Percentiles rank a stretch among this genome's conserved stretches.
Conservation (phyloP, 2,113 vertebrate genomes). For the Spermophilus dauricus region DNA sequence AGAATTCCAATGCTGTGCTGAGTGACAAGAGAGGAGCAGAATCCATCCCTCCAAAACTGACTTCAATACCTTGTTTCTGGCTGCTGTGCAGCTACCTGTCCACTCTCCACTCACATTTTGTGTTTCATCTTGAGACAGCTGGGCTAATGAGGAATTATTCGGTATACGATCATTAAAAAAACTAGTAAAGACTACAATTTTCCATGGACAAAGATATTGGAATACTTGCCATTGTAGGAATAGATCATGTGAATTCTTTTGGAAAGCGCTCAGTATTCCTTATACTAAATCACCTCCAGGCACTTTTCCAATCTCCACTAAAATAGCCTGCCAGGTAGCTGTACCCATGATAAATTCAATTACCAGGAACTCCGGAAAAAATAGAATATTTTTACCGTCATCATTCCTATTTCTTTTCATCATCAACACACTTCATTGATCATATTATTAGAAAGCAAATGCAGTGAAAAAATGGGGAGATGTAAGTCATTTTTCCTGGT, state of each 20-base stretch:
- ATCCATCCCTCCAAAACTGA: too few relatives aligned
- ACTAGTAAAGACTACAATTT: not conserved
- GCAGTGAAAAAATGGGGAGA: not conserved
- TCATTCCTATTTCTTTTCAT: conserved; percentile 23
- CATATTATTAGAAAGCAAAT: conserved; percentile 47
- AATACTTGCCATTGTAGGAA: not conserved
- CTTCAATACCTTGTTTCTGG: not conserved
- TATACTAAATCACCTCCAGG: not conserved
- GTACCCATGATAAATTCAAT: conserved; percentile 28
- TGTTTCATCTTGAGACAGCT: not conserved
- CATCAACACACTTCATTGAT: not conserved
- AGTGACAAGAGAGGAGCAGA: not conserved
- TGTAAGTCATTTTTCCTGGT: not conserved
- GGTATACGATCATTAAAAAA: not conserved
- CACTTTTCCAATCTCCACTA: conserved; percentile 44
- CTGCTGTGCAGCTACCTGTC: not conserved
- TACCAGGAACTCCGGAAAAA: not conserved
- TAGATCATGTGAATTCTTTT: not conserved
- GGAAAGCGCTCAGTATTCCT: not conserved
- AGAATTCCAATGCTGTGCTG: not conserved
- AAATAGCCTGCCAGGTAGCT: not conserved
- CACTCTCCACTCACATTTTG: not conserved
- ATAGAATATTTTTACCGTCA: not conserved
- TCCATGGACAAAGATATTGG: not conserved
- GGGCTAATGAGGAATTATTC: not conserved